A percentile compares a stretch with the other conserved stretches of the same genome.
Conservation (phyloP, 1,140 invertebrate genomes). For the Drosophila tristis region DNA sequence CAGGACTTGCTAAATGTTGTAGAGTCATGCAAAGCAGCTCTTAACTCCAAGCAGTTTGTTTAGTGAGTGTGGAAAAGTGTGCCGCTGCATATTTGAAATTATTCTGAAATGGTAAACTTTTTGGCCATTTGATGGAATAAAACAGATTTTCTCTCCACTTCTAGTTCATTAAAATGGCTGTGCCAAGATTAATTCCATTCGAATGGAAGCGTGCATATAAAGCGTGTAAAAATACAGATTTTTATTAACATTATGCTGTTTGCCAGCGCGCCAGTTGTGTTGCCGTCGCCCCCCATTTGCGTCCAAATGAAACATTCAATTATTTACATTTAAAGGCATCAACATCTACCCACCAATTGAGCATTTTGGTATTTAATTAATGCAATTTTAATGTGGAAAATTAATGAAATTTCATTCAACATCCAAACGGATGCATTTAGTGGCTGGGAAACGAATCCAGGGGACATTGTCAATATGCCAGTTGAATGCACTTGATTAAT, state of each 20-base stretch:
- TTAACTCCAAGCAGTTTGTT: conserved; percentile 60
- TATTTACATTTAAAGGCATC: conserved; percentile 64
- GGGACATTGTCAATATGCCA: conserved; percentile 69
- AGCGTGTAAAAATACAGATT: conserved; percentile 21
- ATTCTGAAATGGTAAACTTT: conserved; percentile 18
- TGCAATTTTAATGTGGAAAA: conserved; percentile 66
- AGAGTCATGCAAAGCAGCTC: conserved; percentile 50
- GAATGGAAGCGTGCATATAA: conserved; percentile 22
- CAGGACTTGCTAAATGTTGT: conserved; percentile 57
- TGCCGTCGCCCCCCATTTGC: not conserved
- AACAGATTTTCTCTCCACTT: not conserved
- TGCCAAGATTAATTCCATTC: conserved; percentile 47
- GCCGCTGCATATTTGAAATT: conserved; percentile 25
- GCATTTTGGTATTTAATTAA: conserved; percentile 66
- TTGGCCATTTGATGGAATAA: not conserved
- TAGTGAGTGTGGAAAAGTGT: conserved; percentile 43
- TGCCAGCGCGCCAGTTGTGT: no score
- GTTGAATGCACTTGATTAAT: conserved; percentile 71
- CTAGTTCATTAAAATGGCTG: conserved; percentile 10
- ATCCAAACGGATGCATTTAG: conserved; percentile 40
- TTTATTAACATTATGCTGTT: conserved; percentile 10
- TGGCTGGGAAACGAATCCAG: conserved; percentile 11
- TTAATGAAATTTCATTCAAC: conserved; percentile 63
- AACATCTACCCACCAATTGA: conserved; percentile 24
- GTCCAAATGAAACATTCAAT: conserved; percentile 48